These are phyloP conservation scores for Mystacides longicornis DNA, from an alignment of 2,888 invertebrate genomes.

Conservation along the genomic window DNA sequence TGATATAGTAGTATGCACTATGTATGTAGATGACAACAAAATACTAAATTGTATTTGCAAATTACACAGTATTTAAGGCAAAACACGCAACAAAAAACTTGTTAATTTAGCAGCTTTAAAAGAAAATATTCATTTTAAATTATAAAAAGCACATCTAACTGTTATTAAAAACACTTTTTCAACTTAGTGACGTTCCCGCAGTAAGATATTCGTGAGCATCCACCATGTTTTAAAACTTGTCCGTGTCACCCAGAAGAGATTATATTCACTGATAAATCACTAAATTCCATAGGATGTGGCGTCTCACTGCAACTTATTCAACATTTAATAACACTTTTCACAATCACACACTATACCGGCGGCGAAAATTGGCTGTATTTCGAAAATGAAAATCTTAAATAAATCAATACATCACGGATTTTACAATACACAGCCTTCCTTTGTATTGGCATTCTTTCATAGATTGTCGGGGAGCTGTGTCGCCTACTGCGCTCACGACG, in stretches of 20 bases:
- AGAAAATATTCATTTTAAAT: not conserved
- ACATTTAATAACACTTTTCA: constrained; percentile 7
- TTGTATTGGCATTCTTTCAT: constrained; percentile 38
- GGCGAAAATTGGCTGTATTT: constrained; percentile 31
- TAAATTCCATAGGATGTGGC: constrained; percentile 42
- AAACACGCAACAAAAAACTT: not conserved
- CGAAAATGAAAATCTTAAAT: constrained; percentile 36
- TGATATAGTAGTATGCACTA: constrained; percentile 13
- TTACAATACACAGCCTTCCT: constrained; percentile 48
- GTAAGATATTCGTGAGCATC: constrained; percentile 28
- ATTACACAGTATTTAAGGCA: not conserved
- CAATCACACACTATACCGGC: constrained; percentile 14
- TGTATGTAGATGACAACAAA: constrained; percentile 18
- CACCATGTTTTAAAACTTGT: constrained; percentile 42
- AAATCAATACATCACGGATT: constrained; percentile 53
- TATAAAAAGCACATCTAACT: constrained; percentile 27
- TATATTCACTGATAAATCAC: constrained; percentile 49
- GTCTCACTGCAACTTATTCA: constrained; percentile 1
- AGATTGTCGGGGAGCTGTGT: constrained; percentile 32
- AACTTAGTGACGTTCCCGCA: constrained; percentile 26
- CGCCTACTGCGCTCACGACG: constrained; percentile 35
- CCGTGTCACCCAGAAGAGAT: constrained; percentile 38
- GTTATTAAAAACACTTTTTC: constrained; percentile 12
- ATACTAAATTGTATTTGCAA: constrained; percentile 16
- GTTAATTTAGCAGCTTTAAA: not conserved